Evolutionary conservation across 1,140 invertebrate species (phyloP).

Genomic region (Diorhabda sublineata): DNA sequence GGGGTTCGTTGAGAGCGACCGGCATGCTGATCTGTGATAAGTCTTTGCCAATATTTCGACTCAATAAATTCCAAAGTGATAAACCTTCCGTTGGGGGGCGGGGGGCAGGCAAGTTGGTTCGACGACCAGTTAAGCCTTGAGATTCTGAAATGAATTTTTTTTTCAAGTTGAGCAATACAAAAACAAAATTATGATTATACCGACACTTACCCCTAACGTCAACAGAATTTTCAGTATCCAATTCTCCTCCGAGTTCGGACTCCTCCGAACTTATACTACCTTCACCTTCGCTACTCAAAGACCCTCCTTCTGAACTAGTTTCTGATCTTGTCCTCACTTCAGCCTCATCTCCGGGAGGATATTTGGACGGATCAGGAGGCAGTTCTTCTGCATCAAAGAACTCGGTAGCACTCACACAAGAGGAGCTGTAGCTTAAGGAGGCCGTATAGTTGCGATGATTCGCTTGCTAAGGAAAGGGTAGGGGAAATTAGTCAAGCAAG

Average conservation of each 20-base stretch:
- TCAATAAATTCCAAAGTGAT: slow-evolving; percentile 75
- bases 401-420: slow-evolving; percentile 75
- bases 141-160: slow-evolving; percentile 22
- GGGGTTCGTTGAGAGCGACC: slow-evolving; percentile 81
- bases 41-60: slow-evolving; percentile 84
- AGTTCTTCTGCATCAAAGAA: slow-evolving; percentile 79
- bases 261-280: slow-evolving; percentile 68
- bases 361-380: slow-evolving; percentile 22
- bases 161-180: not conserved
- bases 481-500: slow-evolving; percentile 1
- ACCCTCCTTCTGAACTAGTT: slow-evolving; percentile 63
- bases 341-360: slow-evolving; percentile 22
- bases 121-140: slow-evolving; percentile 58
- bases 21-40: slow-evolving; percentile 79
- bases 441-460: slow-evolving; percentile 51
- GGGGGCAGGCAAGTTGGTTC: slow-evolving; percentile 66
- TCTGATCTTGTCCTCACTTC: slow-evolving; percentile 49
- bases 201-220: slow-evolving; percentile 35
- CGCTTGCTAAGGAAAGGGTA: slow-evolving; percentile 41
- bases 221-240: slow-evolving; percentile 43
- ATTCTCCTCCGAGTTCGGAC: slow-evolving; percentile 57
- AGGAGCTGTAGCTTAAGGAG: slow-evolving; percentile 69
- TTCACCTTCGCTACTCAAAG: slow-evolving; percentile 55
- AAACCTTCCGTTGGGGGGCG: slow-evolving; percentile 70
- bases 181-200: not conserved